Evolutionary conservation across 53 echinoderm and acorn worm species (phyloP).

Genomic region (Echinometra lucunter): DNA sequence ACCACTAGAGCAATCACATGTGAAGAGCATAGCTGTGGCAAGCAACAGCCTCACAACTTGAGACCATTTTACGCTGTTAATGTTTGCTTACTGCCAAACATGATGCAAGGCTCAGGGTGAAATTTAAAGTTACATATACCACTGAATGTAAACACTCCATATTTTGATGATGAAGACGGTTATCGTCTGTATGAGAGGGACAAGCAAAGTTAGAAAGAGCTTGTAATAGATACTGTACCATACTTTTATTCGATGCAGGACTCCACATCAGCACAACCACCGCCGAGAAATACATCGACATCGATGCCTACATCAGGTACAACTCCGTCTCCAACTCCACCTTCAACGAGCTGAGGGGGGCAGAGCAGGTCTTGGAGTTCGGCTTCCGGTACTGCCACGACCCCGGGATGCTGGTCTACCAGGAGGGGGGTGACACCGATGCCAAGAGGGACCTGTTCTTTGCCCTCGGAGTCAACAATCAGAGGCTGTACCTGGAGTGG

Average conservation of each 20-base stretch:
- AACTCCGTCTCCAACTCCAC: constrained; percentile 74
- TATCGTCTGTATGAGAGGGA: no score
- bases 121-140: no score
- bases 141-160: no score
- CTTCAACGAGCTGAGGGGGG: constrained; percentile 83
- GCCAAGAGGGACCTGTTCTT: constrained; percentile 85
- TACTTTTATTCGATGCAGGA: background rate
- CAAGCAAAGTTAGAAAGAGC: no score
- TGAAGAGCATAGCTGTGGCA: no score
- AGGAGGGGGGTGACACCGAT: constrained; percentile 82
- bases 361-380: constrained; percentile 88
- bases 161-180: no score
- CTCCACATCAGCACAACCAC: background rate
- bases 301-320: constrained; percentile 93
- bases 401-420: constrained; percentile 97
- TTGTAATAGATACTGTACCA: no score
- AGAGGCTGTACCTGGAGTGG: constrained; percentile 93
- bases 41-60: no score
- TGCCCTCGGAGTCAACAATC: constrained; percentile 85
- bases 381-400: constrained; percentile 97
- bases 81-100: no score
- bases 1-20: no score
- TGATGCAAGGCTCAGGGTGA: no score
- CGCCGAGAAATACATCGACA: constrained; percentile 91
- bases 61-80: no score